Percentiles rank a stretch among this genome's conserved stretches.
Evolutionary conservation across 2,888 invertebrate species (phyloP).

Genomic region (Deilephila elpenor): DNA sequence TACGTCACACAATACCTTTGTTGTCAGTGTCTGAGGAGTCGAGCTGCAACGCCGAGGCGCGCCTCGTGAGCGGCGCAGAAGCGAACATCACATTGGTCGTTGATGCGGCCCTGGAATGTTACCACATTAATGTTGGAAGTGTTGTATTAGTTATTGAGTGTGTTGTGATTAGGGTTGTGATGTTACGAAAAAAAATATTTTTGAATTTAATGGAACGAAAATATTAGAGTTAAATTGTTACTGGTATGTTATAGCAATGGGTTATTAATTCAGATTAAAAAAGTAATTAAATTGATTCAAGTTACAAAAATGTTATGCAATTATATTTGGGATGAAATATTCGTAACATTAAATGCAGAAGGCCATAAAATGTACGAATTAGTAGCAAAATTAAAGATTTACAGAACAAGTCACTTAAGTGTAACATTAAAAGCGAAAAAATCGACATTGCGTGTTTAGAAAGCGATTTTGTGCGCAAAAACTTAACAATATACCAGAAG

Average conservation of each 20-base stretch:
- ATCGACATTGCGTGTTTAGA: not conserved
- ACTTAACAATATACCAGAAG: not conserved
- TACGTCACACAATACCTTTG: slow-evolving; percentile 77
- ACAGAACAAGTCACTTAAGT: not conserved
- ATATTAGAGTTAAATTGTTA: no score
- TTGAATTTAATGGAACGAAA: no score
- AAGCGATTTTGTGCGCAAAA: slow-evolving; percentile 8
- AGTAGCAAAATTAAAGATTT: not conserved
- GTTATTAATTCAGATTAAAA: not conserved
- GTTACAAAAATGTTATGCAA: not conserved
- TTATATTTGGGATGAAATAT: not conserved
- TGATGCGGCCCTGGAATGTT: slow-evolving; percentile 90
- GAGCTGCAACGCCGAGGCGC: slow-evolving; percentile 93
- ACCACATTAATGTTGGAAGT: not conserved
- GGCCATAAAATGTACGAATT: slow-evolving; percentile 35
- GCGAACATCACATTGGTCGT: slow-evolving; percentile 94
- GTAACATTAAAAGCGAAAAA: slow-evolving; percentile 9
- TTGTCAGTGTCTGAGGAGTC: slow-evolving; percentile 86
- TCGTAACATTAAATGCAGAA: not conserved
- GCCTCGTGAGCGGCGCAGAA: slow-evolving; percentile 91
- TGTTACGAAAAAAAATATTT: not conserved
- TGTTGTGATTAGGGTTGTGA: not conserved
- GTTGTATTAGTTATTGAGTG: not conserved
- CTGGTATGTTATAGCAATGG: no score
- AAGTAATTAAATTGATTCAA: not conserved